phyloP scores from a whole-genome alignment of 2,113 vertebrate genomes.

The Menidia beryllina region DNA sequence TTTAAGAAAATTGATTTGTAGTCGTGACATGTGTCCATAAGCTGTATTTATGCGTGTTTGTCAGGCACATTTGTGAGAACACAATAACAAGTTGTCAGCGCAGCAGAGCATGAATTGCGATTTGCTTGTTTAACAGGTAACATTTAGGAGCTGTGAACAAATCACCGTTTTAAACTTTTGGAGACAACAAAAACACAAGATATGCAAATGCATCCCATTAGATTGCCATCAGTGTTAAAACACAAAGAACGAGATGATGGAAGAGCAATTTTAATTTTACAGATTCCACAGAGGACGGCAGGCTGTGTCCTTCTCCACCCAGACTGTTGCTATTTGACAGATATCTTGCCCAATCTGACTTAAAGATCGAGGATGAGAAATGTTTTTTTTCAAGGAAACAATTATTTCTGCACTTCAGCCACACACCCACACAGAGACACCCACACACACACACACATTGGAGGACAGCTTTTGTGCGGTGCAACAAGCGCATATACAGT shows the following conservation, averaged over 20 bases:
- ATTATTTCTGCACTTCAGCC: conserved; percentile 3
- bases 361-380: background rate
- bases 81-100: conserved; percentile 27
- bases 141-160: conserved; percentile 43
- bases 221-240: conserved; percentile 28
- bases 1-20: conserved; percentile 9
- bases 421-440: conserved; percentile 13
- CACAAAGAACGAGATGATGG: conserved; percentile 1
- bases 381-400: conserved; percentile 12
- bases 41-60: conserved; percentile 26
- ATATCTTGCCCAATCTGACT: background rate
- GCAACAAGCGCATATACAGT: conserved; percentile 35
- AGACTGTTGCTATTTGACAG: background rate
- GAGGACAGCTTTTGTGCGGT: conserved; percentile 42
- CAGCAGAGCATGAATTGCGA: conserved; percentile 23
- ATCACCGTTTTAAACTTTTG: conserved; percentile 36
- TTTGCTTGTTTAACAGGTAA: conserved; percentile 45
- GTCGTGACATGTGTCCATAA: conserved; percentile 29
- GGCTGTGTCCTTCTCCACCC: background rate
- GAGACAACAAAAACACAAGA: conserved; percentile 32
- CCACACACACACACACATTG: conserved; percentile 20
- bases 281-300: background rate
- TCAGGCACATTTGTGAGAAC: conserved; percentile 17
- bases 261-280: conserved; percentile 14
- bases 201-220: conserved; percentile 40